Conservation (phyloP, 2,888 invertebrate genomes). For the Pyrochroa serraticornis region DNA sequence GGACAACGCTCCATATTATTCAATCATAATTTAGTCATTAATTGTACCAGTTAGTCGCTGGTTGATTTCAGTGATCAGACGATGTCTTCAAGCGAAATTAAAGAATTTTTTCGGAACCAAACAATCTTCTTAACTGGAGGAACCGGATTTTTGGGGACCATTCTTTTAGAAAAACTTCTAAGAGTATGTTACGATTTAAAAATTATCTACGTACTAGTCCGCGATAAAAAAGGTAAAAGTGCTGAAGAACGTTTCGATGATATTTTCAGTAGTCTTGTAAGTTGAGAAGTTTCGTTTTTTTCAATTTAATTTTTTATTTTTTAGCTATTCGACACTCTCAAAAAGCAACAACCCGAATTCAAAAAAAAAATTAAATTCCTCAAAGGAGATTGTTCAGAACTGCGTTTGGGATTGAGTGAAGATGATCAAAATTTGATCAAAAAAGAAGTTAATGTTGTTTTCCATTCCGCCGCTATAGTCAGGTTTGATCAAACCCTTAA, state of each 20-base stretch:
- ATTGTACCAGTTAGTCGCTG: too few species aligned
- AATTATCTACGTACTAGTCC: background rate
- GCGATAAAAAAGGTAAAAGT: background rate
- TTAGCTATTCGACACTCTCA: background rate
- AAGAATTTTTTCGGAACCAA: background rate
- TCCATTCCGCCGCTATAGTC: constrained; percentile 80
- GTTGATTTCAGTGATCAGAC: too few species aligned
- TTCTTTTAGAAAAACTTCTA: background rate
- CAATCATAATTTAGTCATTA: too few species aligned
- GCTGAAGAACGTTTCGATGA: background rate
- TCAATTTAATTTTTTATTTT: background rate
- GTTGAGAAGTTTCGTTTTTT: background rate
- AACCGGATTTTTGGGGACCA: background rate
- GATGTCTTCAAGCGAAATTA: background rate
- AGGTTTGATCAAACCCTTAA: constrained; percentile 75
- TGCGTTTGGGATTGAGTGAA: constrained; percentile 61
- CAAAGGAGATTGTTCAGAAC: constrained; percentile 61
- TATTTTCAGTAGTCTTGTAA: background rate
- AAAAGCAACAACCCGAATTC: background rate
- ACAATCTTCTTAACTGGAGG: background rate
- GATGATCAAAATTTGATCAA: constrained; percentile 55
- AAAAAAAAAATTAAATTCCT: background rate
- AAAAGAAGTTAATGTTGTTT: constrained; percentile 68
- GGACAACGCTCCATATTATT: too few species aligned
- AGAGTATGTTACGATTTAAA: background rate